phyloP scores from a whole-genome alignment of 2,888 invertebrate genomes.

The Molanna angustata region DNA sequence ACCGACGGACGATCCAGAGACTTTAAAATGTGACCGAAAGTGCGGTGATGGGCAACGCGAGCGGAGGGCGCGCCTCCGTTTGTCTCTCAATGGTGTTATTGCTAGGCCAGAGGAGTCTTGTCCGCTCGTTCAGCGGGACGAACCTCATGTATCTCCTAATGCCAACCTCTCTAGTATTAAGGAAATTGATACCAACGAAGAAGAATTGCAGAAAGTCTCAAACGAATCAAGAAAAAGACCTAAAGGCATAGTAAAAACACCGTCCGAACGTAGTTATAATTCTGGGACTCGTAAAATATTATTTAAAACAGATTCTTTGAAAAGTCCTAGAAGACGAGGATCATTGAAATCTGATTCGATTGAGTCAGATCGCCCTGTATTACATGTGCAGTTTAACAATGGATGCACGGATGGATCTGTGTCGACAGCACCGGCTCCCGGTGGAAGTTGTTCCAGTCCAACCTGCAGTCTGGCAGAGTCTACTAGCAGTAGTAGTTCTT shows the following conservation, averaged over 20 bases:
- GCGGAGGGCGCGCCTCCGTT: slow-evolving; percentile 18
- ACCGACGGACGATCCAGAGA: slow-evolving; percentile 41
- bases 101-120: slow-evolving; percentile 9
- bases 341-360: slow-evolving; percentile 36
- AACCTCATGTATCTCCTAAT: background rate
- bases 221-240: slow-evolving; percentile 17
- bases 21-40: slow-evolving; percentile 45
- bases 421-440: slow-evolving; percentile 33
- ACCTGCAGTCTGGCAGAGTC: slow-evolving; percentile 42
- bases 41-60: slow-evolving; percentile 29
- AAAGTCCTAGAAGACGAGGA: slow-evolving; percentile 30
- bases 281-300: slow-evolving; percentile 29
- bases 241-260: slow-evolving; percentile 36
- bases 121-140: slow-evolving; percentile 16
- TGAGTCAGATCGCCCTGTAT: slow-evolving; percentile 42
- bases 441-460: slow-evolving; percentile 40
- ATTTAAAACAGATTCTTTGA: slow-evolving; percentile 37
- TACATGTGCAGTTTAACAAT: slow-evolving; percentile 61
- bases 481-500: slow-evolving; percentile 53
- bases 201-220: background rate
- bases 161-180: slow-evolving; percentile 22
- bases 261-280: slow-evolving; percentile 32
- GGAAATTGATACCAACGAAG: slow-evolving; percentile 22
- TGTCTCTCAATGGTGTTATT: slow-evolving; percentile 9
- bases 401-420: slow-evolving; percentile 38